Evolutionary conservation across 1,140 invertebrate genomes (phyloP), one percentile per base, ranked within the genome.

Genomic region (Drosophila prosaltans): DNA sequence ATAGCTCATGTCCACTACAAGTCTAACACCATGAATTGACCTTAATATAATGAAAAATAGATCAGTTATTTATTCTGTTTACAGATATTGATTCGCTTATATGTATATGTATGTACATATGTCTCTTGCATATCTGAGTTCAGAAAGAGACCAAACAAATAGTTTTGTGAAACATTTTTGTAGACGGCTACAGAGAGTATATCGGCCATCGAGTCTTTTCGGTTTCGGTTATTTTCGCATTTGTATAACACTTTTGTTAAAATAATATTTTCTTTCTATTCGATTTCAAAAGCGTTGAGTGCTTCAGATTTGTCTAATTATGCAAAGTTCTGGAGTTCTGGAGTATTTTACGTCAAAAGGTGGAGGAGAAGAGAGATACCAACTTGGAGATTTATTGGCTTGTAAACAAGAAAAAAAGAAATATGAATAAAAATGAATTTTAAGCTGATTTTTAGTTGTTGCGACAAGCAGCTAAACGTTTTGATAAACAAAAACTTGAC

Each of bases 211-310:
- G 41, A n/a, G 3, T 11, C 40, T 43, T 10, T 26, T 8, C 32
- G 1, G 3, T 26, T 26, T 21, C 3, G 8, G 8, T 8, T 26
- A 10, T 51, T 5, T 69, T 74, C 43, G 54, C 57, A 88, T 84
- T 89, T 83, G 77, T 70, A 81, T 85, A 81, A 65, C 32, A 65
- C 74, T 81, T 58, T 65, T 61, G 54, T 65, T 66, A 70, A 63
- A 78, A 85, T 55, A 71, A 84, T 81, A 81, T 72, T 84, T 78
- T 84, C 66, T 7, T 51, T 62, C 54, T 39, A 61, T 59, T 55
- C 26, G 45, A 57, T 58, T 43, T 54, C 45, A 48, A 28, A 24
- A 30, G 43, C 64, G 8, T 40, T 28, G 72, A 81, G 74, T 63
- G 51, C 36, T 41, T 62, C 11, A 60, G 62, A 28, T 51, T 30